Conservation (phyloP, 2,113 vertebrate genomes). For the Corythornis vintsioides region DNA sequence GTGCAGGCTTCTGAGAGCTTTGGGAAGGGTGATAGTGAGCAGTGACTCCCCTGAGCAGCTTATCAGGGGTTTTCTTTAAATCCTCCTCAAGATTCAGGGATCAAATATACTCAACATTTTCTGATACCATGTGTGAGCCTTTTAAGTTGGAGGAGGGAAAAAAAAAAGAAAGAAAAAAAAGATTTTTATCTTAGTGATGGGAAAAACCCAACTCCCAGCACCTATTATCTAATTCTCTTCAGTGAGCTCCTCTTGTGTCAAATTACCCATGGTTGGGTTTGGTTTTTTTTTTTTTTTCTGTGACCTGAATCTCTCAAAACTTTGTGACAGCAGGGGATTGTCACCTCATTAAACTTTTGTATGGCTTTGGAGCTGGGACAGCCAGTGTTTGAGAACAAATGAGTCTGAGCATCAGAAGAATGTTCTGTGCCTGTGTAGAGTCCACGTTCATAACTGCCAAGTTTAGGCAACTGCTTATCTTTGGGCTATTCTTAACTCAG, state of each 20-base stretch:
- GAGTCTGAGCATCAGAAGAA: constrained; percentile 59
- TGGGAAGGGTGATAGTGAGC: neutral
- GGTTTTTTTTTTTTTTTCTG: neutral
- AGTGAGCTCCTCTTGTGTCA: constrained; percentile 32
- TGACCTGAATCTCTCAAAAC: constrained; percentile 61
- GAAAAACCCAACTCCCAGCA: neutral
- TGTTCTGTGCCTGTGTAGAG: constrained; percentile 47
- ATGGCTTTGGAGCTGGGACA: constrained; percentile 32
- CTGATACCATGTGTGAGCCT: neutral
- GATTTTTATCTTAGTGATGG: neutral
- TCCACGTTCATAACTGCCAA: constrained; percentile 51
- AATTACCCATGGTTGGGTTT: neutral
- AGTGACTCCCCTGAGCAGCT: neutral
- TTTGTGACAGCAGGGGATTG: constrained; percentile 47
- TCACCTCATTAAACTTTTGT: constrained; percentile 61
- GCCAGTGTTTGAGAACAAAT: constrained; percentile 52
- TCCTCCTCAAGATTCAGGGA: neutral
- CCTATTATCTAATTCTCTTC: constrained; percentile 5
- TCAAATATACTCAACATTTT: neutral
- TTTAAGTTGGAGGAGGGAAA: neutral
- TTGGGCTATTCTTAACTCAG: constrained; percentile 57
- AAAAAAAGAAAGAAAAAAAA: neutral
- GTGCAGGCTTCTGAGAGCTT: neutral
- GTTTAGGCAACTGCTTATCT: constrained; percentile 67
- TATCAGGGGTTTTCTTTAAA: neutral